phyloP scores from a whole-genome alignment of 2,113 vertebrate genomes.

The Engraulis encrasicolus region DNA sequence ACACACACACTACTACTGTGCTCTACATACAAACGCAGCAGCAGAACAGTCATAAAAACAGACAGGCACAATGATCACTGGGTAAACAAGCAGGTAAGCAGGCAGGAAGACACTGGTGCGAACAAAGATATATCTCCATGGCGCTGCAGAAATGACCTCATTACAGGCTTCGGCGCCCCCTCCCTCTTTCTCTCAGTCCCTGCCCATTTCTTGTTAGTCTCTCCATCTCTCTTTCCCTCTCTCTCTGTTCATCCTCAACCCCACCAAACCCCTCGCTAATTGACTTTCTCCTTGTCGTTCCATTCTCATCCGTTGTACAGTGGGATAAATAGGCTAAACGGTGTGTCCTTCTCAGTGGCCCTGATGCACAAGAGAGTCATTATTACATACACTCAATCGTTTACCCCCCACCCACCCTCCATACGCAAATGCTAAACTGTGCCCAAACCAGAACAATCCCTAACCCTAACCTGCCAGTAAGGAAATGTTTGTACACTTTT shows the following conservation, averaged over 20 bases:
- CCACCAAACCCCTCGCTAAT: too few relatives aligned
- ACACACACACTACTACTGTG: not conserved
- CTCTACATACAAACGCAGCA: not conserved
- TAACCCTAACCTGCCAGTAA: too few relatives aligned
- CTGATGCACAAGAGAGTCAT: not conserved
- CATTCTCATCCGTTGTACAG: slow-evolving; percentile 5
- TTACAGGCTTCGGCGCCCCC: slow-evolving; percentile 18
- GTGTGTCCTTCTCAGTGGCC: not conserved
- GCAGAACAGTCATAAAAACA: not conserved
- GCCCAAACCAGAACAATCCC: too few relatives aligned
- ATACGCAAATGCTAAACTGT: too few relatives aligned
- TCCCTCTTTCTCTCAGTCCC: not conserved
- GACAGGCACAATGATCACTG: not conserved
- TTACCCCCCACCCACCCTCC: too few relatives aligned
- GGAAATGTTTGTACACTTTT: too few relatives aligned
- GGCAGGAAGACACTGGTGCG: not conserved
- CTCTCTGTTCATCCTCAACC: too few relatives aligned
- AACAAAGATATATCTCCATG: slow-evolving; percentile 3
- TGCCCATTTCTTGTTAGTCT: too few relatives aligned
- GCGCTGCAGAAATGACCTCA: not conserved
- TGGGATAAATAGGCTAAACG: not conserved
- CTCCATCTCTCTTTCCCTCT: not conserved
- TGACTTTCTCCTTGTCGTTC: not conserved
- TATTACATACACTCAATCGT: too few relatives aligned
- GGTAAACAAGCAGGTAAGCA: slow-evolving; percentile 8